Evolutionary conservation across 2,888 invertebrate genomes (phyloP), one percentile per base, ranked within the genome.

Genomic region (Cerceris rybyensis): DNA sequence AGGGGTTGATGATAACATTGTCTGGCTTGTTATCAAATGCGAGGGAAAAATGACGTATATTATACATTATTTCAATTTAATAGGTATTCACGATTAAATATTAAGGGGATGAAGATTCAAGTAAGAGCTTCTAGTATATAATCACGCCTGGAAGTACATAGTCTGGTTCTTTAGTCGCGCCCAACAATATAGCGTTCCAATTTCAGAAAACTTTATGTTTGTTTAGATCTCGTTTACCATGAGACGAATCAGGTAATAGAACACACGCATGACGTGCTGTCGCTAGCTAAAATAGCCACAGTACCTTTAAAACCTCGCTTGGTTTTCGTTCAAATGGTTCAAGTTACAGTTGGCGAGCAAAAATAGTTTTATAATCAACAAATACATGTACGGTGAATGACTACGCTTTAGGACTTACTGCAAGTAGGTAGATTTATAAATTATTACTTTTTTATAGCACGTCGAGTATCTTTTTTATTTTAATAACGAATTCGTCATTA

Each of bases 361-460:
- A 76, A 81, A 81, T 76, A 81, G 73, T 70, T 73, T 76, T 60
- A 69, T 66, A 75, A 78, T 75, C 68, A 52, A 43, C 42, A 55
- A 49, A 69, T 63, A 61, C 16, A 39, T 61, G 7, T 4, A 46
- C n/a, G 49, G 17, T 28, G 52, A 42, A 43, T 17, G 65, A 17
- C 41, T 42, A 49, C 13, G 46, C n/a, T 28, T 41, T 46, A 46
- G 46, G 41, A 64, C n/a, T 54, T 41, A 49, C 16, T n/a, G 5
- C 11, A n/a, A 52, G n/a, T 11, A 46, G 28, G 28, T 28, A 28
- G 4, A 28, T 28, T 28, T 28, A 28, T 28, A 28, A 28, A 28
- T 28, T 28, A 28, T 28, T 28, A 28, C 2, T 28, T 28, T 28
- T 4, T 28, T 28, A 28, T 28, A 2, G 4, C 4, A 28, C 28